Evolutionary conservation across 2,113 vertebrate species (phyloP), one percentile per base, ranked within the genome.

Genomic region (Sciurus niger): DNA sequence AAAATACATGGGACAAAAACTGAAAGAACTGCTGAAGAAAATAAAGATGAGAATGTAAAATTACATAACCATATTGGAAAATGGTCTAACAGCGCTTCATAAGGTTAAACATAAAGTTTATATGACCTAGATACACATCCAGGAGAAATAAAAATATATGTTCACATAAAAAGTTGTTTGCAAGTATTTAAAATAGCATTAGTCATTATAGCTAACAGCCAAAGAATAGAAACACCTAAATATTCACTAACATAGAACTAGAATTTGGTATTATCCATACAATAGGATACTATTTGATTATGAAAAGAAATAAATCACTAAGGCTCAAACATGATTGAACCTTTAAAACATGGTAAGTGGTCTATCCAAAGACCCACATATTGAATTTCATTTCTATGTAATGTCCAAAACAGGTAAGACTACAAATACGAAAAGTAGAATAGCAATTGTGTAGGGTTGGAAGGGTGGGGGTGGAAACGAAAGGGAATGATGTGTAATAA

Each of bases 141-240:
- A 70, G 22, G n/a, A 96, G 40, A 96, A 83, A 88, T 14, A 37
- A 87, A 83, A 91, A 34, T 74, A 25, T 6, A 76, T 58, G 2
- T 25, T 17, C 60, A 86, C n/a, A 82, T 2, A 77, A 80, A 90
- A 77, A 83, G 8, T 1, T 40, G 16, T 63, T 46, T 4, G 48
- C 20, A 83, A 91, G 76, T 83, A 94, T 25, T 88, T 92, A 92
- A 55, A 77, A 37, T 8, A 73, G 22, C 53, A 84, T 60, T 80
- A 79, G 34, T 70, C 16, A 20, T 60, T 76, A 91, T 17, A 79
- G 63, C 46, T 84, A 84, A 93, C 13, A 70, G 83, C 6, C 25
- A 72, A 37, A 70, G 18, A 40, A 34, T 6, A 30, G 13, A 70
- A 83, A 84, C 25, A n/a, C 6, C 30, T 82, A 78, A 76, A 70